Conservation (phyloP, 2,113 vertebrate genomes). For the Amazona guildingii region DNA sequence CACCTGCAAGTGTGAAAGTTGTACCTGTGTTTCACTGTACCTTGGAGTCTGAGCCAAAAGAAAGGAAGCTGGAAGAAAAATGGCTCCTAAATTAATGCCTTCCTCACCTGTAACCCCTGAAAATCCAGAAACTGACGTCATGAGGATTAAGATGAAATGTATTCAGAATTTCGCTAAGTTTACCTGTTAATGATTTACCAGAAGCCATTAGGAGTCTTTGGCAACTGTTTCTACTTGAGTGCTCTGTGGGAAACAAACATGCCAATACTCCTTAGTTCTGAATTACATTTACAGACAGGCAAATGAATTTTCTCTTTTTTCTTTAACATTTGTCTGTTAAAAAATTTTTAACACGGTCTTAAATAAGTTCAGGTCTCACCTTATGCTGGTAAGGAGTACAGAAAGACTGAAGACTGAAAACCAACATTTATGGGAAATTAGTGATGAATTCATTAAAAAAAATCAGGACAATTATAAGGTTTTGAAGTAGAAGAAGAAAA, state of each 20-base stretch:
- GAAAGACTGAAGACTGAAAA: neutral
- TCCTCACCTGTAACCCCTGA: neutral
- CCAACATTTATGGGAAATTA: neutral
- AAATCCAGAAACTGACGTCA: neutral
- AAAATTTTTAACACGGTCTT: neutral
- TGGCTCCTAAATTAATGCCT: neutral
- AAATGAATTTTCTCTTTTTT: neutral
- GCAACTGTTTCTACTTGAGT: constrained; percentile 36
- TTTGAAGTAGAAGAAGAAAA: neutral
- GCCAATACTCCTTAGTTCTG: neutral
- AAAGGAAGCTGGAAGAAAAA: neutral
- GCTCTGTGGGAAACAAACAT: neutral
- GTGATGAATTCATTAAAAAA: neutral
- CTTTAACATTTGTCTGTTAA: neutral
- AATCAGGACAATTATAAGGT: neutral
- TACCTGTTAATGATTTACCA: neutral
- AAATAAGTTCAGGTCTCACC: neutral
- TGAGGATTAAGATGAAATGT: neutral
- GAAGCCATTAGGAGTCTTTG: neutral
- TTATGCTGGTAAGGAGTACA: neutral
- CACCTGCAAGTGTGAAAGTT: neutral
- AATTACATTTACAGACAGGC: neutral
- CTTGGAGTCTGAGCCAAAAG: neutral
- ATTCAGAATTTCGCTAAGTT: neutral
- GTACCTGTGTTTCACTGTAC: neutral